phyloP scores from a whole-genome alignment of 2,888 invertebrate genomes.

The Serrognathus titanus region DNA sequence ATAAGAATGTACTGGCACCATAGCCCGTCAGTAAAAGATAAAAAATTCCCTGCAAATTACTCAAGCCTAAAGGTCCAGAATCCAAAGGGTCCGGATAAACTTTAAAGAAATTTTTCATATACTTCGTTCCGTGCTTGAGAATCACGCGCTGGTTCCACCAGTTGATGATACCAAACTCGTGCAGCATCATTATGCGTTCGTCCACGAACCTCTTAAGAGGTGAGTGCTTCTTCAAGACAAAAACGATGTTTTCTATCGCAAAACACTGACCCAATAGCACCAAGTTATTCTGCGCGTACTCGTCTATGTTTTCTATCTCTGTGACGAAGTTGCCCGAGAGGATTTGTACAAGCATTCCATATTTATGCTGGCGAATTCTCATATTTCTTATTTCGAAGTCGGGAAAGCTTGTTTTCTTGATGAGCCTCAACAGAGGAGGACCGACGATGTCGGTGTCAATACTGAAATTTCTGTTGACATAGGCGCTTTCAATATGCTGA shows the following conservation, averaged over 20 bases:
- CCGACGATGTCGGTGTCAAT: not conserved
- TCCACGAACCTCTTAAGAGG: constrained; percentile 21
- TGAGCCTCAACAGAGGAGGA: not conserved
- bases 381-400: not conserved
- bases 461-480: too few species aligned
- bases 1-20: constrained; percentile 8
- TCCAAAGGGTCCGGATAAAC: constrained; percentile 5
- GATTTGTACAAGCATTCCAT: constrained; percentile 21
- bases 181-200: constrained; percentile 3
- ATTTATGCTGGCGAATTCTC: constrained; percentile 6
- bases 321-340: constrained; percentile 17
- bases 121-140: constrained; percentile 1
- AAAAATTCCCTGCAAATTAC: constrained; percentile 24
- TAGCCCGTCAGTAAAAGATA: constrained; percentile 25
- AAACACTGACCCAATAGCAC: constrained; percentile 22
- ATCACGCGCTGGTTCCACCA: constrained; percentile 6
- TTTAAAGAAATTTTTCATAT: constrained; percentile 19
- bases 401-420: not conserved
- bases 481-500: constrained; percentile 4
- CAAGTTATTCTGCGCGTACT: constrained; percentile 19
- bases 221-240: constrained; percentile 26
- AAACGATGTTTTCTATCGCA: constrained; percentile 19
- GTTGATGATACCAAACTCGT: constrained; percentile 11
- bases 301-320: constrained; percentile 23
- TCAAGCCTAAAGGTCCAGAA: constrained; percentile 2